These are phyloP conservation scores for Hemibagrus guttatus DNA, from an alignment of 2,797 vertebrate species.

Conservation along the genomic window DNA sequence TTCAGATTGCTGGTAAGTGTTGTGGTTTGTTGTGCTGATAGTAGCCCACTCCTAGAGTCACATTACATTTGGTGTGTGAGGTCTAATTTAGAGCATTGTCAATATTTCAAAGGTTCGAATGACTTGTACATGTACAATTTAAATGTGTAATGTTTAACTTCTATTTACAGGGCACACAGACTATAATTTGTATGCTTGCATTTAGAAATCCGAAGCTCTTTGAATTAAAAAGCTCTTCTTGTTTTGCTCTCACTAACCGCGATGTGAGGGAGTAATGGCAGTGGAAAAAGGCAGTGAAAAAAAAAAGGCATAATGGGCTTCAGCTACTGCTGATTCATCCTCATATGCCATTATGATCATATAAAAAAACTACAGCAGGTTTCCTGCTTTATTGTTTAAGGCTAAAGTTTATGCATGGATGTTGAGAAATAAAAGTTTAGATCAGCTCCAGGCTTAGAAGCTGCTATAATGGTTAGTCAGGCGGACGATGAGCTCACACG, in stretches of 20 bases:
- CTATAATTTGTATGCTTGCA: constrained; percentile 29
- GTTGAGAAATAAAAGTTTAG: constrained; percentile 44
- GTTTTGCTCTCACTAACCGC: constrained; percentile 39
- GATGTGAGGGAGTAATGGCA: constrained; percentile 41
- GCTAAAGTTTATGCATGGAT: neutral
- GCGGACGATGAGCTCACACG: constrained; percentile 71
- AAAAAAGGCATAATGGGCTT: constrained; percentile 35
- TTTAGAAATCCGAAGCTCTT: constrained; percentile 21
- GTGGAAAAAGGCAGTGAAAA: constrained; percentile 42
- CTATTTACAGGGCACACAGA: constrained; percentile 8
- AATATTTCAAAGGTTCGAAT: neutral
- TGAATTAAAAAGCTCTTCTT: constrained; percentile 33
- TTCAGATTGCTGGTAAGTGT: neutral
- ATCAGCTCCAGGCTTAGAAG: constrained; percentile 51
- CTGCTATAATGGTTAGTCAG: constrained; percentile 72
- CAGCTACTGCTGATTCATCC: constrained; percentile 39
- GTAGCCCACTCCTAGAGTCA: neutral
- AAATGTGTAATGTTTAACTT: constrained; percentile 5
- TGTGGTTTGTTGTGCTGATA: neutral
- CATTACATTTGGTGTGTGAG: neutral
- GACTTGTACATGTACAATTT: neutral
- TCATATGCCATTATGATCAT: constrained; percentile 24
- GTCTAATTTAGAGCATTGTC: constrained; percentile 8
- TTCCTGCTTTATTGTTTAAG: constrained; percentile 2
- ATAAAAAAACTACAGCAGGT: constrained; percentile 5